A percentile compares a stretch with the other conserved stretches of the same genome.
Evolutionary conservation across 2,888 invertebrate genomes (phyloP).

Genomic region (Lithodes maja): DNA sequence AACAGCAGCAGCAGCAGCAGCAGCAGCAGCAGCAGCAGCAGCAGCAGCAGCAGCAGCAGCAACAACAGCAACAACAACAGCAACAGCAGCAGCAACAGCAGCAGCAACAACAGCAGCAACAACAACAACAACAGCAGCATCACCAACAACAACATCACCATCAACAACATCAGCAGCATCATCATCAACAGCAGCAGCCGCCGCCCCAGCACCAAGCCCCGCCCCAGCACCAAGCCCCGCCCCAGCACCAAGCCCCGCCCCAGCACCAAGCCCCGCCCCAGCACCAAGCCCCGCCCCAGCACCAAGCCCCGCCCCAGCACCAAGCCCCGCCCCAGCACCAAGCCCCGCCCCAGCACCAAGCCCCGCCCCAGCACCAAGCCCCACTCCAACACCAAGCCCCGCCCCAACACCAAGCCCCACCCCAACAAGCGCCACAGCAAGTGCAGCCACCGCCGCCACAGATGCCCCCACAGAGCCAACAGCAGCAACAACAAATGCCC

Average conservation of each 20-base stretch:
- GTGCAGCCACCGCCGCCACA: conserved; percentile 24
- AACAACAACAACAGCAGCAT: not conserved
- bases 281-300: conserved; percentile 6
- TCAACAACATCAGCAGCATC: conserved; percentile 26
- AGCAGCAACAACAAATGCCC: not conserved
- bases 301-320: conserved; percentile 14
- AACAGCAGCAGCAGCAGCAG: conserved; percentile 46
- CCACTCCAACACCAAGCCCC: conserved; percentile 11
- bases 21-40: conserved; percentile 32
- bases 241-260: conserved; percentile 32
- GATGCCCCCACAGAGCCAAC: conserved; percentile 24
- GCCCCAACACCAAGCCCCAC: conserved; percentile 15
- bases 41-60: conserved; percentile 31
- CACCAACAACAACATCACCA: conserved; percentile 13
- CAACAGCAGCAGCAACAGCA: conserved; percentile 39
- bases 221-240: conserved; percentile 35
- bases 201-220: conserved; percentile 34
- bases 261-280: conserved; percentile 15
- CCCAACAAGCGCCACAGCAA: conserved; percentile 29
- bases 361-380: conserved; percentile 30
- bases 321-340: not conserved
- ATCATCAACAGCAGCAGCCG: conserved; percentile 31
- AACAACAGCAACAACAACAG: conserved; percentile 54
- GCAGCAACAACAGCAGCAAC: conserved; percentile 40
- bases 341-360: conserved; percentile 24